Evolutionary conservation across 92 coral and sea anemone species (phyloP), one percentile per base, ranked within the genome.

Genomic region (Umimayanthus chanpuru): DNA sequence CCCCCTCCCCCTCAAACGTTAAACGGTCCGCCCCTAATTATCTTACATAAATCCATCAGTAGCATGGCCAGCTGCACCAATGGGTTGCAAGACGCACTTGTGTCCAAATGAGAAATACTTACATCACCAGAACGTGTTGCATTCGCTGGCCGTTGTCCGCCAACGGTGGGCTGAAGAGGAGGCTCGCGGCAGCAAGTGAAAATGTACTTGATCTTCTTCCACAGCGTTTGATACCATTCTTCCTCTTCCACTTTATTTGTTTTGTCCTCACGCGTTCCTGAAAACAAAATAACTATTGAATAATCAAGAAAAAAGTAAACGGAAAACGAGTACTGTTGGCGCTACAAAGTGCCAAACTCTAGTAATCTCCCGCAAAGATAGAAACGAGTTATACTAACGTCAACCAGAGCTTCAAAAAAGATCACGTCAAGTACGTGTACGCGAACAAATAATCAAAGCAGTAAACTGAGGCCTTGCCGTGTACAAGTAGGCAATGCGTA

Each of bases 261-360:
- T 64, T 84, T 89, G 79, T 91, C 93, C 77, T 93, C 96, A 15
- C 98, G 95, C 8, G 98, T 95, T 68, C 96, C 96, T 93, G 43
- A 0, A 41, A 4, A 1, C 76, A 29, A 72, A 70, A 11, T 12
- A 72, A 29, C 29, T 32, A 72, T 29, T 32, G 36, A 23, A 41
- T 29, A 32, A 29, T 28, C 20, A 53, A 50, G 56, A 11, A 11
- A 11, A 50, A 50, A 32, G 36, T 64, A 66, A 67, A 67, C 5
- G 12, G 30, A 67, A 68, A 68, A n/a, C 32, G 30, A 68, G 32
- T 53, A n/a, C 30, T 68, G 73, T 12, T 68, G 32, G 73, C 10
- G 73, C 26, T 23, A 23, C 29, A 32, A 26, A 14, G 36, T 68
- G 64, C 64, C 64, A 11, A 55, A 55, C 20, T 55, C 9, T 0